These are phyloP conservation scores for Semotilus atromaculatus DNA, from an alignment of 2,797 vertebrate species.

Conservation along the genomic window DNA sequence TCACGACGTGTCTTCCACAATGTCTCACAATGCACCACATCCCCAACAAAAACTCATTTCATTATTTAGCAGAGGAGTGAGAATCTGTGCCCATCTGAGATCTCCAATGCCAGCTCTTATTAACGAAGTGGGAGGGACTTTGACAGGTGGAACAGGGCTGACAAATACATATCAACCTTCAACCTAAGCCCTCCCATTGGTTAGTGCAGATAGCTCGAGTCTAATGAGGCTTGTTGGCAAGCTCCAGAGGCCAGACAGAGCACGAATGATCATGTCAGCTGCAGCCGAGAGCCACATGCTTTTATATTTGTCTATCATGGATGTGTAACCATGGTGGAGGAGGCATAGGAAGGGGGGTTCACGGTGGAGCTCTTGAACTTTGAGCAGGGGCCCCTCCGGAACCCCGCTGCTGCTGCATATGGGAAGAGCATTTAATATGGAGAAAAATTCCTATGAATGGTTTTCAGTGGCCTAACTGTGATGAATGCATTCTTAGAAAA, in stretches of 20 bases:
- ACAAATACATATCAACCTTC: slow-evolving; percentile 58
- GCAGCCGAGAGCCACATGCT: slow-evolving; percentile 37
- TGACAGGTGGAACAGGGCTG: slow-evolving; percentile 56
- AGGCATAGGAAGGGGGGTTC: background rate
- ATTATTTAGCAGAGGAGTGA: slow-evolving; percentile 41
- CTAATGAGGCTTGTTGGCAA: slow-evolving; percentile 56
- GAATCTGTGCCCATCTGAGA: slow-evolving; percentile 21
- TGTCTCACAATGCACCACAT: slow-evolving; percentile 12
- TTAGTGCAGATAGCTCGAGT: slow-evolving; percentile 40
- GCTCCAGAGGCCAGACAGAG: slow-evolving; percentile 42
- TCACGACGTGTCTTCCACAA: slow-evolving; percentile 24
- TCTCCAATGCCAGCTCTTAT: slow-evolving; percentile 22
- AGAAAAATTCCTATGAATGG: slow-evolving; percentile 37
- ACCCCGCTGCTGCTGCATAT: slow-evolving; percentile 23
- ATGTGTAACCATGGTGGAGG: slow-evolving; percentile 47
- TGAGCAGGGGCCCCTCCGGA: slow-evolving; percentile 39
- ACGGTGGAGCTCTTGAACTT: slow-evolving; percentile 42
- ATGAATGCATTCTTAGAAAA: slow-evolving; percentile 26
- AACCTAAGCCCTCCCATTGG: slow-evolving; percentile 45
- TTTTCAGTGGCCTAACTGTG: slow-evolving; percentile 1
- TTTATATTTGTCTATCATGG: slow-evolving; percentile 39
- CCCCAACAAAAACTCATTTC: slow-evolving; percentile 29
- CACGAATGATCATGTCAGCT: slow-evolving; percentile 46
- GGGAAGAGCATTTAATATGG: slow-evolving; percentile 37
- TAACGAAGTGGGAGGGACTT: slow-evolving; percentile 43